phyloP scores from a whole-genome alignment of 2,888 invertebrate genomes.

The Aspidapion aeneum region DNA sequence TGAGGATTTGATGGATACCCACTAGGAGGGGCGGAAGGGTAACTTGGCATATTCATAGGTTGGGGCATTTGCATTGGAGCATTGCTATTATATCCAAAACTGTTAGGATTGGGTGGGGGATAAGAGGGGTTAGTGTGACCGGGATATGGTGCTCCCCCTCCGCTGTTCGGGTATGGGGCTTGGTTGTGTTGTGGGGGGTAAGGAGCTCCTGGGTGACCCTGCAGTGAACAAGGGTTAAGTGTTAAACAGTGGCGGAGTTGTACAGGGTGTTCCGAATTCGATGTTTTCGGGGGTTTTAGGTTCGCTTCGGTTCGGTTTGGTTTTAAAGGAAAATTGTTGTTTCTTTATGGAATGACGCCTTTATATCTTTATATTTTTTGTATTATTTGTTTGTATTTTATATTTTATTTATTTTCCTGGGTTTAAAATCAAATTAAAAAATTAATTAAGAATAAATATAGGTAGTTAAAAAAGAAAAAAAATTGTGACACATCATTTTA shows the following conservation, averaged over 20 bases:
- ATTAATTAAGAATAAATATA: too few species aligned
- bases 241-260: background rate
- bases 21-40: slow-evolving; percentile 41
- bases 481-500: too few species aligned
- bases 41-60: slow-evolving; percentile 44
- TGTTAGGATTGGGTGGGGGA: slow-evolving; percentile 40
- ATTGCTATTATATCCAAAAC: slow-evolving; percentile 51
- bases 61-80: slow-evolving; percentile 51
- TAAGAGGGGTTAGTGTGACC: slow-evolving; percentile 35
- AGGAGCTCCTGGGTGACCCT: slow-evolving; percentile 36
- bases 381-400: too few species aligned
- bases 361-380: too few species aligned
- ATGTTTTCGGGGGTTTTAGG: too few species aligned
- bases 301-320: too few species aligned
- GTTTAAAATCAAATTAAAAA: too few species aligned
- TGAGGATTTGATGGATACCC: slow-evolving; percentile 37
- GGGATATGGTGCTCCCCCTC: slow-evolving; percentile 37
- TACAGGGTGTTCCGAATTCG: too few species aligned
- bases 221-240: background rate
- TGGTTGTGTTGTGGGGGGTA: slow-evolving; percentile 34
- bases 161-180: slow-evolving; percentile 27
- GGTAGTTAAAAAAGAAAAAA: too few species aligned
- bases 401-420: too few species aligned
- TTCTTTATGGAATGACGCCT: too few species aligned
- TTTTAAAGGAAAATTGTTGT: too few species aligned